Evolutionary conservation across 2,113 vertebrate genomes (phyloP).

Genomic region (Tachuris rubrigastra): DNA sequence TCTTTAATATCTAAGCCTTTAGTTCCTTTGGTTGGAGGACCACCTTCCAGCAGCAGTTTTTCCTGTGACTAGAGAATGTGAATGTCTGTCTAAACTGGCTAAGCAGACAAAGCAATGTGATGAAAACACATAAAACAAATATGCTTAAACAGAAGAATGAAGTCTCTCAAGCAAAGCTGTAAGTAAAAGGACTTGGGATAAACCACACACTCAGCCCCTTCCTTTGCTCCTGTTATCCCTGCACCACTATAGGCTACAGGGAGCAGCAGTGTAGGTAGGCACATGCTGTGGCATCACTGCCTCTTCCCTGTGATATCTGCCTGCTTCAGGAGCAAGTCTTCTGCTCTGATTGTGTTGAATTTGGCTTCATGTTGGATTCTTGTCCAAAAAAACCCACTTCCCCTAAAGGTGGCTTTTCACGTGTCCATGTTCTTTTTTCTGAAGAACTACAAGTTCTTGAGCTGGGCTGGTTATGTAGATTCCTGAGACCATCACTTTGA

Average conservation of each 20-base stretch:
- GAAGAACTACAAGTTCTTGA: neutral
- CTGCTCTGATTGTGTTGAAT: neutral
- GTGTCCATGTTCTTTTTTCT: neutral
- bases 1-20: neutral
- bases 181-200: neutral
- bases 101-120: neutral
- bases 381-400: neutral
- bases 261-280: neutral
- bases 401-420: neutral
- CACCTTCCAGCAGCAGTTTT: neutral
- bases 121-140: neutral
- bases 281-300: fast-evolving
- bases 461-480: neutral
- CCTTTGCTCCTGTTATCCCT: neutral
- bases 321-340: neutral
- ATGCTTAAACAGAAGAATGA: neutral
- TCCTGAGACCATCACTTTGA: neutral
- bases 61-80: neutral
- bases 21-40: neutral
- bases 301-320: fast-evolving
- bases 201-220: neutral
- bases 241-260: neutral
- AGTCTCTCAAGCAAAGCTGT: neutral
- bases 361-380: neutral
- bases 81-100: neutral